Percentiles rank a stretch among this genome's conserved stretches.
Evolutionary conservation across 2,797 vertebrate genomes (phyloP).

Genomic region (Leptatherina wallacei): DNA sequence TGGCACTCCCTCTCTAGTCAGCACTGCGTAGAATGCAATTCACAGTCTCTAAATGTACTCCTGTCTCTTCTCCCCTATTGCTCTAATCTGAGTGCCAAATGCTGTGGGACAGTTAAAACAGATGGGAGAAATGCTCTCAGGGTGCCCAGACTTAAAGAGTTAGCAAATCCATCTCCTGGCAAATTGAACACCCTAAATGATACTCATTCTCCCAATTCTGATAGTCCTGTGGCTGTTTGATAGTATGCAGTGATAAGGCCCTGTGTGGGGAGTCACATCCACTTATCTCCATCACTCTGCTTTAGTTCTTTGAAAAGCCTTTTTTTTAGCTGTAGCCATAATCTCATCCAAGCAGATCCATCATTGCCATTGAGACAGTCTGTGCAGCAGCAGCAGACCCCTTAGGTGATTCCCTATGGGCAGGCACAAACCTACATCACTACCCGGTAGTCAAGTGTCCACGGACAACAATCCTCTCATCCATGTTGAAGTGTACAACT

Average conservation of each 20-base stretch:
- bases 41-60: conserved; percentile 44
- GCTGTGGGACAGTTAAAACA: conserved; percentile 52
- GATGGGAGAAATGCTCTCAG: conserved; percentile 35
- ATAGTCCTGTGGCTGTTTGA: conserved; percentile 50
- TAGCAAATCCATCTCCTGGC: conserved; percentile 43
- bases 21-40: conserved; percentile 50
- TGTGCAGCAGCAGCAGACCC: conserved; percentile 18
- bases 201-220: conserved; percentile 44
- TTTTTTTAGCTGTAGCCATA: conserved; percentile 43
- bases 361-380: conserved; percentile 26
- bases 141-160: conserved; percentile 45
- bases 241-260: conserved; percentile 32
- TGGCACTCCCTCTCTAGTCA: conserved; percentile 36
- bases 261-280: conserved; percentile 31
- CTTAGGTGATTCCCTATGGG: conserved; percentile 19
- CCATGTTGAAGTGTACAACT: no score
- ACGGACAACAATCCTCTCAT: no score
- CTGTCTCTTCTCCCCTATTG: conserved; percentile 43
- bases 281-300: conserved; percentile 47
- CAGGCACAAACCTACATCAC: no score
- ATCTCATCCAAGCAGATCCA: conserved; percentile 43
- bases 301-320: conserved; percentile 57
- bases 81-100: conserved; percentile 60
- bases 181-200: conserved; percentile 57
- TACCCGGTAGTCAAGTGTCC: no score